phyloP scores from a whole-genome alignment of 2,888 invertebrate genomes.

The Heliconius aoede region DNA sequence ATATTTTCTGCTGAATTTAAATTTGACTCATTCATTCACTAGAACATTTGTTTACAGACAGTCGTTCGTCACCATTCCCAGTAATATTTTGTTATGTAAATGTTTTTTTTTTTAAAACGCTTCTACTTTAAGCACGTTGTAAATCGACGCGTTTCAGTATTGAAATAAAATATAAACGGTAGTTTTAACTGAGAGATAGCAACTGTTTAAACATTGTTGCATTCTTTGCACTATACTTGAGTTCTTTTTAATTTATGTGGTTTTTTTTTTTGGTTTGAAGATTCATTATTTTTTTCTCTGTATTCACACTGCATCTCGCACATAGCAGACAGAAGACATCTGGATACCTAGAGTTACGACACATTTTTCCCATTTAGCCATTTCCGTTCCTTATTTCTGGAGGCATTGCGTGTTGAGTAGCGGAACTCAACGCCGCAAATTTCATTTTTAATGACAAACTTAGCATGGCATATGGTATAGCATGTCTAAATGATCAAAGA shows the following conservation, averaged over 20 bases:
- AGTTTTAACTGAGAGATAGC: slow-evolving; percentile 4
- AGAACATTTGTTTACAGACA: neutral
- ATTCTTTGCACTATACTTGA: neutral
- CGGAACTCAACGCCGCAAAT: neutral
- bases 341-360: neutral
- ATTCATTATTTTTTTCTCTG: neutral
- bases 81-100: slow-evolving; percentile 10
- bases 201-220: slow-evolving; percentile 21
- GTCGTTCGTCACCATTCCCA: neutral
- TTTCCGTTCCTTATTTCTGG: neutral
- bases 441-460: neutral
- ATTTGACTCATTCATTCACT: neutral
- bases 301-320: neutral
- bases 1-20: neutral
- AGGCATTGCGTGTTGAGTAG: neutral
- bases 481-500: too few species aligned
- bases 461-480: too few species aligned
- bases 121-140: slow-evolving; percentile 24
- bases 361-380: neutral
- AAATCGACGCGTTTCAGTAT: slow-evolving; percentile 18
- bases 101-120: slow-evolving; percentile 9
- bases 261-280: neutral
- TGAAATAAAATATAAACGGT: slow-evolving; percentile 22
- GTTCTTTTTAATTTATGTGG: slow-evolving; percentile 1
- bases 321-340: neutral